These are phyloP conservation scores for Bungarus multicinctus DNA, from an alignment of 2,113 vertebrate genomes.

Conservation along the genomic window DNA sequence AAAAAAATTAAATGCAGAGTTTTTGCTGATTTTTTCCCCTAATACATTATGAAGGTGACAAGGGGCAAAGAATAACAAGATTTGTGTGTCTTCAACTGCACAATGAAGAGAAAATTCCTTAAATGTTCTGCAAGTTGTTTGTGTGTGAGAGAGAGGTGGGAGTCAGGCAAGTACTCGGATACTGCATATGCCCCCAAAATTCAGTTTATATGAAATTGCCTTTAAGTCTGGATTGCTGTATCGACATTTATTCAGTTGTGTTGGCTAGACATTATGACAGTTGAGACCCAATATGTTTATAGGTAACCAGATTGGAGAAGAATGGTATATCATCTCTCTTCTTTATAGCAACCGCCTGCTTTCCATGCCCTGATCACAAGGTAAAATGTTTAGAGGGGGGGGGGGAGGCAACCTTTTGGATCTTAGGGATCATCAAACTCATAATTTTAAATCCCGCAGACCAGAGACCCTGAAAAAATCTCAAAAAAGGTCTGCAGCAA, in stretches of 20 bases:
- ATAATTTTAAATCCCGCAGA: too few species aligned
- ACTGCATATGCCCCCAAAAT: background rate
- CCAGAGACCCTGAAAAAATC: too few species aligned
- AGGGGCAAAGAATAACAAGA: too few species aligned
- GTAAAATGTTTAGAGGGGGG: too few species aligned
- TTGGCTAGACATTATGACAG: background rate
- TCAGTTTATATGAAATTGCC: background rate
- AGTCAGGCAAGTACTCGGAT: background rate
- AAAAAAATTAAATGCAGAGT: slow-evolving; percentile 27
- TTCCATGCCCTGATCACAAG: background rate
- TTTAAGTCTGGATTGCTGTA: background rate
- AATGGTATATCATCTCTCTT: background rate
- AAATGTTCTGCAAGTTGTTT: background rate
- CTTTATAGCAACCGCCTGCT: background rate
- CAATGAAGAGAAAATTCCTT: too few species aligned
- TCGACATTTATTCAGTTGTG: background rate
- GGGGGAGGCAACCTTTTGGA: too few species aligned
- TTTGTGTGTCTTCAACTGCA: background rate
- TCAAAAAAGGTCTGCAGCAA: too few species aligned
- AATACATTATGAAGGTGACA: background rate
- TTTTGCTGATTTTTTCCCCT: background rate
- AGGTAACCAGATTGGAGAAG: background rate
- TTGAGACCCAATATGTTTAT: background rate
- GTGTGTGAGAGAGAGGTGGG: background rate
- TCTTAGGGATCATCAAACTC: too few species aligned